Evolutionary conservation across 1,140 invertebrate species (phyloP).

Genomic region (Lamellibrachia luymesi): DNA sequence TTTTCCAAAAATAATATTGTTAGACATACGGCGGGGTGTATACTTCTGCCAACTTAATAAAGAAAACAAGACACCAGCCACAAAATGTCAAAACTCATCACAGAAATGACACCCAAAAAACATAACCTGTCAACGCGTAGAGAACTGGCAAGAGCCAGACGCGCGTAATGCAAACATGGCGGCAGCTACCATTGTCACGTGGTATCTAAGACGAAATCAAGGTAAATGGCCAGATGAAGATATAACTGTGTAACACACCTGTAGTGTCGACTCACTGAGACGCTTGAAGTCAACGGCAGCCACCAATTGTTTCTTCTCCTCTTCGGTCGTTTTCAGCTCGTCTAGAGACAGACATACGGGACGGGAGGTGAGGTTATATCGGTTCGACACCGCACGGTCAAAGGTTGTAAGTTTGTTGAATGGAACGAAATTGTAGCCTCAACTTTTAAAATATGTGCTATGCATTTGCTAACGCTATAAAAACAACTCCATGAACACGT

Average conservation of each 20-base stretch:
- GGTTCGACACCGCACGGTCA: neutral
- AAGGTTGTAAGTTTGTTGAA: no score
- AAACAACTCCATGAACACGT: no score
- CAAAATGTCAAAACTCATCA: neutral
- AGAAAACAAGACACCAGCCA: no score
- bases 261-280: conserved; percentile 43
- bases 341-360: neutral
- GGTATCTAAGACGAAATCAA: neutral
- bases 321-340: conserved; percentile 31
- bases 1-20: neutral
- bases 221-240: neutral
- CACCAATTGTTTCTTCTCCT: conserved; percentile 41
- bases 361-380: neutral
- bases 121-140: neutral
- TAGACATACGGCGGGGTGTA: no score
- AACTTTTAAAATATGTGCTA: no score
- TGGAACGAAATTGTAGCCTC: no score
- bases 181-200: neutral
- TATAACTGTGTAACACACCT: neutral
- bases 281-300: conserved; percentile 45
- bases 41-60: no score
- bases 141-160: neutral
- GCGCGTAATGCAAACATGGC: neutral
- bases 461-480: no score
- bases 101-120: neutral